A percentile compares a stretch with the other conserved stretches of the same genome.
Evolutionary conservation across 2,113 vertebrate species (phyloP).

Genomic region (Rhea americana): DNA sequence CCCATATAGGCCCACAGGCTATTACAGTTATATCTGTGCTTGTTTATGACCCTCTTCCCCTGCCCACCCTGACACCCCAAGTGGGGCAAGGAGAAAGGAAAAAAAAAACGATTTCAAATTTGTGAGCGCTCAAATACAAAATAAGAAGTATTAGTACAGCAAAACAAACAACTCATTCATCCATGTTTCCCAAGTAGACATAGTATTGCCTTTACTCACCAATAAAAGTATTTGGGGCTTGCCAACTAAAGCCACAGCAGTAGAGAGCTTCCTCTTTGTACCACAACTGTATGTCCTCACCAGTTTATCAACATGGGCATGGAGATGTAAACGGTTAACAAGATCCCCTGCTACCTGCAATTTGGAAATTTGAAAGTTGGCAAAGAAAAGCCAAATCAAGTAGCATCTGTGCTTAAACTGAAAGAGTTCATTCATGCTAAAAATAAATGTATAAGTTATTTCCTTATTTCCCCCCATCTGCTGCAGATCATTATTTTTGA

Average conservation of each 20-base stretch:
- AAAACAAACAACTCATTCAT: not conserved
- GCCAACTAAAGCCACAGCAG: conserved; percentile 76
- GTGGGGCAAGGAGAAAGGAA: too few species aligned
- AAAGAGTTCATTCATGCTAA: not conserved
- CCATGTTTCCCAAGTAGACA: not conserved
- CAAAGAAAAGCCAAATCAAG: not conserved
- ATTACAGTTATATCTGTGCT: not conserved
- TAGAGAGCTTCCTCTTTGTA: conserved; percentile 76
- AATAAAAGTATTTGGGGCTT: conserved; percentile 76
- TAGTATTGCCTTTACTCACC: conserved; percentile 54
- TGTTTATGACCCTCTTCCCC: rapidly evolving
- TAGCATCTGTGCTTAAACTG: not conserved
- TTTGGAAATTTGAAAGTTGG: not conserved
- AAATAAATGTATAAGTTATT: not conserved
- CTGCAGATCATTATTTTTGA: not conserved
- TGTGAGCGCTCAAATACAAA: not conserved
- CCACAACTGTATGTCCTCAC: conserved; percentile 76
- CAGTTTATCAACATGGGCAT: conserved; percentile 42
- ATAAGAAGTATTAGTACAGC: not conserved
- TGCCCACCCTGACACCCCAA: not conserved
- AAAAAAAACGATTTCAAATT: not conserved
- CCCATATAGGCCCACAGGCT: not conserved
- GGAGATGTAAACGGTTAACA: conserved; percentile 60
- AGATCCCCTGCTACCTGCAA: conserved; percentile 70
- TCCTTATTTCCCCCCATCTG: not conserved